Evolutionary conservation across 1,140 invertebrate species (phyloP), one percentile per base, ranked within the genome.

Genomic region (Drosophila punjabiensis): DNA sequence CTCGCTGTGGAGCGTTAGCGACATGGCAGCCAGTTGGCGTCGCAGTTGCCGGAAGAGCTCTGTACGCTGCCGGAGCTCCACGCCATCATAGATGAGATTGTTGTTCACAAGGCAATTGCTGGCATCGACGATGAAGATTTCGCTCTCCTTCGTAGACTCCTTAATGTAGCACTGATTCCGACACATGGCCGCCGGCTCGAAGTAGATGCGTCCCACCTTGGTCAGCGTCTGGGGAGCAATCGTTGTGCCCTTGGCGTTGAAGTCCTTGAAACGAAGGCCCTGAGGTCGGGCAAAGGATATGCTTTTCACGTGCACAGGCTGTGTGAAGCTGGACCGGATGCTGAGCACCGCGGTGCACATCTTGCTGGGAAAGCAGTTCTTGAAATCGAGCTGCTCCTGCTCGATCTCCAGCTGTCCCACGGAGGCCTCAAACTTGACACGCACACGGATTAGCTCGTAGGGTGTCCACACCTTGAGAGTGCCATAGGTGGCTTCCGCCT

Each of bases 331-430:
- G 64, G 96, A 97, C 61, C 96, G 95, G 28, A 97, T 95, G 82
- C 95, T 95, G 10, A 98, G 87, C 69, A 96, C 95, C 80, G 96
- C 95, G 47, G 95, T 94, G 84, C 96, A 97, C 50, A 97, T 94
- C 92, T 96, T 97, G 18, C 97, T 97, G 39, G 97, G 97, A 95
- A 97, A 98, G 78, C 96, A 96, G 93, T 97, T 95, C 67, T 96
- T 95, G 92, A 98, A 97, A 50, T 95, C 93, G 16, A 98, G 91
- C 76, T 95, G 94, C 76, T 96, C 95, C 35, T 96, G 94, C 28
- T 95, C 94, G 45, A 96, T 94, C 64, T 94, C 93, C 58, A 95
- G 79, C 78, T 94, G 94, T 35, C 95, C 96, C 48, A 95, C 93
- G 0, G 95, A 94, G 9, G 96, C 94, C 79, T 94, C 93, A 92